A percentile compares a stretch with the other conserved stretches of the same genome.
Conservation (phyloP, 2,797 vertebrate species). For the Silurus aristotelis region DNA sequence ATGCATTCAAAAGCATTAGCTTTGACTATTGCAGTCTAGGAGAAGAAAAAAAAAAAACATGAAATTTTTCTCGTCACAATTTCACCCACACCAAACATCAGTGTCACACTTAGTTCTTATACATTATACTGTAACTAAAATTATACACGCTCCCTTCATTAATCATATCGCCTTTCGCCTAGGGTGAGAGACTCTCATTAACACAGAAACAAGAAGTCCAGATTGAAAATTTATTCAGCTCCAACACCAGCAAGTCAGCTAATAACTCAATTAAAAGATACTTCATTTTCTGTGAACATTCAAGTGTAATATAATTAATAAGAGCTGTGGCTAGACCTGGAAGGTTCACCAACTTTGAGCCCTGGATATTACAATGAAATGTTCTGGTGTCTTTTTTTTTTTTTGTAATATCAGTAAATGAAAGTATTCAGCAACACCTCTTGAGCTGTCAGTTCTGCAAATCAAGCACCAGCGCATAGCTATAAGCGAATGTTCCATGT, state of each 20-base stretch:
- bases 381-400: background rate
- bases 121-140: constrained; percentile 44
- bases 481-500: background rate
- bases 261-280: constrained; percentile 47
- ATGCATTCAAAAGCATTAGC: background rate
- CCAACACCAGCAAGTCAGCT: constrained; percentile 41
- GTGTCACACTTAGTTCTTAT: constrained; percentile 24
- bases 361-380: background rate
- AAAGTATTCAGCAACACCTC: background rate
- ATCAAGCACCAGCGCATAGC: background rate
- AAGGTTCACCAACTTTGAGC: background rate
- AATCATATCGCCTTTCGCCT: constrained; percentile 32
- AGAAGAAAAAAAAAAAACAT: background rate
- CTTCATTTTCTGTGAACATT: constrained; percentile 26
- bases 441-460: background rate
- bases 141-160: constrained; percentile 24
- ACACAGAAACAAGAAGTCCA: constrained; percentile 35
- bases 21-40: background rate
- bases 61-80: background rate
- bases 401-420: constrained; percentile 7
- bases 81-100: constrained; percentile 15
- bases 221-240: constrained; percentile 43
- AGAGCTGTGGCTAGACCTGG: background rate
- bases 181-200: constrained; percentile 48
- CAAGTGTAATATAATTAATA: constrained; percentile 1